Percentiles rank a stretch among this genome's conserved stretches.
These are phyloP conservation scores for Heteractis magnifica DNA, from an alignment of 92 coral and sea anemone species.

Conservation along the genomic window DNA sequence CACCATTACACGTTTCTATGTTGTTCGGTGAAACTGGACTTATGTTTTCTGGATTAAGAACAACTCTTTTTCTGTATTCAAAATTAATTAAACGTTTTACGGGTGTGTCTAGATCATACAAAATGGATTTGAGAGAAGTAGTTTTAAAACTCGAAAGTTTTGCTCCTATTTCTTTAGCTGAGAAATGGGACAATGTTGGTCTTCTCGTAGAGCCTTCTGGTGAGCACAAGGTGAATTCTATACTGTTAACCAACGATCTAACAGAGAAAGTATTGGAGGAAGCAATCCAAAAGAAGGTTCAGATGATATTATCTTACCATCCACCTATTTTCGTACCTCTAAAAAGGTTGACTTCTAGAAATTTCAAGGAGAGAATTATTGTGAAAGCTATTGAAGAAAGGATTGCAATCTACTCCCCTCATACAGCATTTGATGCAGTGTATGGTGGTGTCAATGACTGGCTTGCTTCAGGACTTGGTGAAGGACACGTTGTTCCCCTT, in stretches of 20 bases:
- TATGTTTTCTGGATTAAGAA: not conserved
- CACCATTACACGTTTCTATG: not conserved
- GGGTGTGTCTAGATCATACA: not conserved
- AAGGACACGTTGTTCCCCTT: conserved; percentile 59
- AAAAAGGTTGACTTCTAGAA: conserved; percentile 65
- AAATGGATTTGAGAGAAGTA: conserved; percentile 79
- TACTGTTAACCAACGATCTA: conserved; percentile 89
- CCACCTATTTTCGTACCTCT: conserved; percentile 96
- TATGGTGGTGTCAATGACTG: conserved; percentile 96
- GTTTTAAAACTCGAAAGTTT: conserved; percentile 64
- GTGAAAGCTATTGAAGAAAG: conserved; percentile 84
- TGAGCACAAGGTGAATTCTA: conserved; percentile 66
- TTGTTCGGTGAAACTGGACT: not conserved
- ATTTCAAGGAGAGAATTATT: conserved; percentile 83
- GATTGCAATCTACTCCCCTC: conserved; percentile 94
- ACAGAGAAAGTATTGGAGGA: conserved; percentile 88
- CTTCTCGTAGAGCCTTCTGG: conserved; percentile 89
- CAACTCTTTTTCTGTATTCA: not conserved
- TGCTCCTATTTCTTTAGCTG: conserved; percentile 89
- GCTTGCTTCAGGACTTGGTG: conserved; percentile 93
- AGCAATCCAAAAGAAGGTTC: conserved; percentile 67
- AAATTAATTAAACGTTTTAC: not conserved
- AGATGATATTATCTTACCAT: conserved; percentile 87
- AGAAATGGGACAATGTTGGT: conserved; percentile 97
- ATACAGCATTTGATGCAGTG: conserved; percentile 97